phyloP scores from a whole-genome alignment of 2,797 vertebrate genomes.

The Sciurus vulgaris region DNA sequence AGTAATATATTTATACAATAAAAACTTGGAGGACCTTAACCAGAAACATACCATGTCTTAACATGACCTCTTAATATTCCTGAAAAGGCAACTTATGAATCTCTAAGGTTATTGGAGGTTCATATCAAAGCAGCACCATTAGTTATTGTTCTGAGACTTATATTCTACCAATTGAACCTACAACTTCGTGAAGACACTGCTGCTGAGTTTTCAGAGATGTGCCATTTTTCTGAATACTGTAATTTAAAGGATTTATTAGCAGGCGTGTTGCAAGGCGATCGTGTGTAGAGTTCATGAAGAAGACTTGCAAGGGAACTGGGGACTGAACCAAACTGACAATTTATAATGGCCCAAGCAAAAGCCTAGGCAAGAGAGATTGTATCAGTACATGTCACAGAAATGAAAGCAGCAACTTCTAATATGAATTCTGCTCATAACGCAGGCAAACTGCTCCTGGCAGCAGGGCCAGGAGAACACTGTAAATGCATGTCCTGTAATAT shows the following conservation, averaged over 20 bases:
- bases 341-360: slow-evolving; percentile 54
- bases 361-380: neutral
- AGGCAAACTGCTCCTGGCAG: neutral
- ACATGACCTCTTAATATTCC: neutral
- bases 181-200: neutral
- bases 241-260: slow-evolving; percentile 76
- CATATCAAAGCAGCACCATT: neutral
- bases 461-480: slow-evolving; percentile 10
- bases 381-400: slow-evolving; percentile 50
- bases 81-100: neutral
- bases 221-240: slow-evolving; percentile 53
- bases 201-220: slow-evolving; percentile 60
- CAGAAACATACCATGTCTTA: neutral
- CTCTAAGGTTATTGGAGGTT: slow-evolving; percentile 52
- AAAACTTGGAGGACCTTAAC: neutral
- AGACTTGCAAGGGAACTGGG: slow-evolving; percentile 26
- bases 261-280: slow-evolving; percentile 59
- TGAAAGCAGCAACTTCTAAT: slow-evolving; percentile 49
- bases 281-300: slow-evolving; percentile 44
- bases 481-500: slow-evolving; percentile 31
- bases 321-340: slow-evolving; percentile 56
- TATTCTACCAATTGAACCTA: slow-evolving; percentile 39
- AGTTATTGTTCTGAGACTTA: slow-evolving; percentile 64
- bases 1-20: neutral
- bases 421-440: slow-evolving; percentile 10